phyloP scores from a whole-genome alignment of 2,797 vertebrate species.

The Sebastes steindachneri region DNA sequence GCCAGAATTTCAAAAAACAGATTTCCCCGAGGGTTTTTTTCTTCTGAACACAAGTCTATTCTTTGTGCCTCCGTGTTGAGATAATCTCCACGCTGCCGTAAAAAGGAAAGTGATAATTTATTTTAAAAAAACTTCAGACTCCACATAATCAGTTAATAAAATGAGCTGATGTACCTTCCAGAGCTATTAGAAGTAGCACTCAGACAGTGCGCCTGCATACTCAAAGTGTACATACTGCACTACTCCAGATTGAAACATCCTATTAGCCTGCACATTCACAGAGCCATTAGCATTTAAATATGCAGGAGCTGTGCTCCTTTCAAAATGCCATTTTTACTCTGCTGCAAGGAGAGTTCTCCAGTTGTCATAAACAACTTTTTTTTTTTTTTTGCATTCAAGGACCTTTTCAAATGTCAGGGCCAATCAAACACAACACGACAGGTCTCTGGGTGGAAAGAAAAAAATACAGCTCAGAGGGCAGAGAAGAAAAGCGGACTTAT shows the following conservation, averaged over 20 bases:
- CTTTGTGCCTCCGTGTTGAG: conserved; percentile 27
- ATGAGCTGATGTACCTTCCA: conserved; percentile 58
- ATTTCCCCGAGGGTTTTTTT: conserved; percentile 40
- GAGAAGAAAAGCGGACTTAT: conserved; percentile 72
- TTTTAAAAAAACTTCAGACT: conserved; percentile 27
- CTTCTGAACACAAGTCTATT: conserved; percentile 19
- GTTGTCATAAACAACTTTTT: conserved; percentile 80
- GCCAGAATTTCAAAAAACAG: conserved; percentile 41
- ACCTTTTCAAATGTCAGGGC: conserved; percentile 85
- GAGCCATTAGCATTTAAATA: conserved; percentile 83
- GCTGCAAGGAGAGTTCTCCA: conserved; percentile 75
- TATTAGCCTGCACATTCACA: conserved; percentile 75
- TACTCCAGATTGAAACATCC: conserved; percentile 72
- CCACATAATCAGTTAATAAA: conserved; percentile 64
- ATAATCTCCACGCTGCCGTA: conserved; percentile 46
- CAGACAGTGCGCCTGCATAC: conserved; percentile 55
- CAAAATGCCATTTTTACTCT: conserved; percentile 79
- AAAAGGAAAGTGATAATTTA: conserved; percentile 42
- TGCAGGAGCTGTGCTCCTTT: conserved; percentile 77
- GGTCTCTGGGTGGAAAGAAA: conserved; percentile 67
- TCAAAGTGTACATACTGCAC: conserved; percentile 59
- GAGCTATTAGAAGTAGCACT: conserved; percentile 62
- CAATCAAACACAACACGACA: conserved; percentile 81
- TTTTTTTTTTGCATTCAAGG: conserved; percentile 67
- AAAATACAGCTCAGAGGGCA: conserved; percentile 72